A percentile compares a stretch with the other conserved stretches of the same genome.
phyloP scores from a whole-genome alignment of 2,113 vertebrate genomes.

The Trogon melanurus region DNA sequence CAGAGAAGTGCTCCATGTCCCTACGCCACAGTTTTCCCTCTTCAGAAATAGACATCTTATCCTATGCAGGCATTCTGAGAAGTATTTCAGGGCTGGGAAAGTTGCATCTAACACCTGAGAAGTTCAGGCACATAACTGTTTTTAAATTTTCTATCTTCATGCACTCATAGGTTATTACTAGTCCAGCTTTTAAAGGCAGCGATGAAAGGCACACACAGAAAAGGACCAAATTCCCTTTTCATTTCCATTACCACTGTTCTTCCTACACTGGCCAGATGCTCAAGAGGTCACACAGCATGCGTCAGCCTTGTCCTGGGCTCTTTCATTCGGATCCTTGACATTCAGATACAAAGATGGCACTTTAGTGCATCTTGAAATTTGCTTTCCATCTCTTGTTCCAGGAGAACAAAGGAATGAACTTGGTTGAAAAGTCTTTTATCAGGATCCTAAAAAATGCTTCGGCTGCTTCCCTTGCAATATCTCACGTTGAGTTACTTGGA shows the following conservation, averaged over 20 bases:
- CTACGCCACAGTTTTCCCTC: neutral
- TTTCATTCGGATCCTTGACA: conserved; percentile 7
- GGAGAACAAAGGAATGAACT: neutral
- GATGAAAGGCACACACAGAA: neutral
- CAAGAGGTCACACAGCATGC: neutral
- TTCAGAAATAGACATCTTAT: neutral
- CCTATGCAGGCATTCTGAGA: neutral
- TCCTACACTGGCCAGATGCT: conserved; percentile 25
- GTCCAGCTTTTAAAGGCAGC: neutral
- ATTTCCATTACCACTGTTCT: neutral
- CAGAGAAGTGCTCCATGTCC: neutral
- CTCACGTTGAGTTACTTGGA: neutral
- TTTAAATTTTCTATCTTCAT: neutral
- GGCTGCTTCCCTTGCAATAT: neutral
- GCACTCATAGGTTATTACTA: neutral
- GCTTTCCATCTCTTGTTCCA: neutral
- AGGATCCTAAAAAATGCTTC: neutral
- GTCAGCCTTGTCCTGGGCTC: neutral
- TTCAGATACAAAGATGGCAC: neutral
- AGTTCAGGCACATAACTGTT: neutral
- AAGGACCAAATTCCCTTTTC: neutral
- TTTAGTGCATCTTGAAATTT: neutral
- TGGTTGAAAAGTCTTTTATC: neutral
- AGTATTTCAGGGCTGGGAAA: neutral
- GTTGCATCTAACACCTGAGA: neutral